phyloP scores from a whole-genome alignment of 2,113 vertebrate species.

The Apistogramma diplotaenia region DNA sequence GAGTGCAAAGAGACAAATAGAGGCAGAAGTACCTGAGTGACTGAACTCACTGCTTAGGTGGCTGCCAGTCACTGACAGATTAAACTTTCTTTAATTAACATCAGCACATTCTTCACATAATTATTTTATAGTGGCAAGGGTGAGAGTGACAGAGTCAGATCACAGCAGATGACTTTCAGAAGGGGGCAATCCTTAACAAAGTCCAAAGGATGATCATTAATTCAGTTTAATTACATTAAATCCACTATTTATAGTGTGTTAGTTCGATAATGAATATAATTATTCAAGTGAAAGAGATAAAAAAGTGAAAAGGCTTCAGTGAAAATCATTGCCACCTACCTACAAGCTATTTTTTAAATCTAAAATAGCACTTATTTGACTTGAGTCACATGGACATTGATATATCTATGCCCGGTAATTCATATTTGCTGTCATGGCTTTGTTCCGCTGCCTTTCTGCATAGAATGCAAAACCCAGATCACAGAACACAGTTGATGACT shows the following conservation, averaged over 20 bases:
- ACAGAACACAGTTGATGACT: not conserved
- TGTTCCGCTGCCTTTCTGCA: not conserved
- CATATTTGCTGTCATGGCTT: not conserved
- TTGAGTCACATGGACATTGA: not conserved
- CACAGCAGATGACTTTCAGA: not conserved
- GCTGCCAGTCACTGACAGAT: constrained; percentile 26
- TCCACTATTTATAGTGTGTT: not conserved
- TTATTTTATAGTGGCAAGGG: not conserved
- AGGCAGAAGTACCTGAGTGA: constrained; percentile 37
- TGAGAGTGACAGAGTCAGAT: not conserved
- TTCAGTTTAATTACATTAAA: not conserved
- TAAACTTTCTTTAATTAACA: constrained; percentile 21
- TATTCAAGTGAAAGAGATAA: not conserved
- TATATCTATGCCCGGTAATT: not conserved
- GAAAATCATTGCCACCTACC: not conserved
- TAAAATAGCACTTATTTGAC: not conserved
- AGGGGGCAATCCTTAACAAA: not conserved
- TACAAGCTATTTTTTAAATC: not conserved
- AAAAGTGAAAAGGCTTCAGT: not conserved
- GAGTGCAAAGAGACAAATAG: constrained; percentile 17
- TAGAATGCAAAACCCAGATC: not conserved
- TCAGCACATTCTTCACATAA: not conserved
- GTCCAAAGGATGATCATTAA: not conserved
- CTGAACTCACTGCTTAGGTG: constrained; percentile 24
- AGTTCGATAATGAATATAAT: not conserved